Base-by-base conservation (phyloP, 2,797 vertebrate genomes). In the Pogonophryne albipinna region DNA sequence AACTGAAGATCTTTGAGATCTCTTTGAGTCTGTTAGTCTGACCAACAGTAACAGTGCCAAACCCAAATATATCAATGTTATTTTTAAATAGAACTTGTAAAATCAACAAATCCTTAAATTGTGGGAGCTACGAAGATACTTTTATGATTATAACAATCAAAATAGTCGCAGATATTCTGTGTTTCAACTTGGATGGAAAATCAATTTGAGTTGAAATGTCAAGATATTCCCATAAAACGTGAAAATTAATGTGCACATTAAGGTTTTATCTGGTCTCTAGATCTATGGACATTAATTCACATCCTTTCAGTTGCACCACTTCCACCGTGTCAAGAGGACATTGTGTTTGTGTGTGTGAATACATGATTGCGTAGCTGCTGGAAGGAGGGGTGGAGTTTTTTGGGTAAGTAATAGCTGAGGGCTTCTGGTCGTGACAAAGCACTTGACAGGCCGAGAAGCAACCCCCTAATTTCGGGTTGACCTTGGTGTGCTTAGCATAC, bases 351-450 rank as follows among this genome's bases (percentile, higher is more conserved):
- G 57, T 73, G 74, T 58, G 67, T 87, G 80, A 78, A 83, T 80
- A 23, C 19, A 47, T 79, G 67, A 68, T 47, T 59, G 50, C 2
- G 3, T 49, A 8, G 44, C 34, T 50, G 57, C 53, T 0, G 34
- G 20, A 17, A 20, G 65, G 76, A 52, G 74, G 71, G 79, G 67
- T 5, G 74, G 78, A 66, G 70, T 13, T 71, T 62, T 42, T 3
- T 27, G 63, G 75, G 38, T 57, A 51, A 84, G 74, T 83, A 80
- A 84, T 82, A 73, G 79, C 67, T 74, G 68, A 34, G 64, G 73
- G 79, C 72, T 41, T 80, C 69, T 68, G 87, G 84, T 88, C 70
- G 4, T 89, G 88, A 92, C 90, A 89, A 92, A 92, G 88, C 89
- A 86, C 83, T 92, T 85, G 87, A 90, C 83, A 73, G 85, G 63